Conservation (phyloP, 1,140 invertebrate genomes). For the Zaprionus nigranus region DNA sequence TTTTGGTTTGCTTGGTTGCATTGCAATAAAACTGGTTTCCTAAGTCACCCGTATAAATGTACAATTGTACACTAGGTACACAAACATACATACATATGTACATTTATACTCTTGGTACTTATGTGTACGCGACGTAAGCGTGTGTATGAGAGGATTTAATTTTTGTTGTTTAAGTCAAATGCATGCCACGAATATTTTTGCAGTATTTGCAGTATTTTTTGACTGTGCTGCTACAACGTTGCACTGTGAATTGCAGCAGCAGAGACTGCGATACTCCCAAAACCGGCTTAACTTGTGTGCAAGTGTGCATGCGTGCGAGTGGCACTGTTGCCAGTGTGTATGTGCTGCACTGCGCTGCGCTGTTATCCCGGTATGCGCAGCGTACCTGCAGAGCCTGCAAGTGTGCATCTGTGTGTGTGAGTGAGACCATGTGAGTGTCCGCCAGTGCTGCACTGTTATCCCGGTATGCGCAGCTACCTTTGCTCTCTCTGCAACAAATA, state of each 20-base stretch:
- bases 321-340: constrained; percentile 18
- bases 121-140: neutral
- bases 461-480: constrained; percentile 1
- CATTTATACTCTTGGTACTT: constrained; percentile 2
- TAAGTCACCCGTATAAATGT: constrained; percentile 77
- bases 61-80: constrained; percentile 34
- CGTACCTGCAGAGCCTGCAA: constrained; percentile 2
- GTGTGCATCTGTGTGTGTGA: neutral
- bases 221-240: constrained; percentile 50
- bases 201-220: constrained; percentile 28
- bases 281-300: constrained; percentile 64
- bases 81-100: constrained; percentile 3
- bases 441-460: constrained; percentile 9
- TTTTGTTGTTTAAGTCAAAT: constrained; percentile 48
- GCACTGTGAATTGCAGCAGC: constrained; percentile 39
- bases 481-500: constrained; percentile 12
- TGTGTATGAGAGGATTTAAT: constrained; percentile 51
- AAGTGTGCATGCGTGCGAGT: constrained; percentile 23
- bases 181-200: constrained; percentile 25
- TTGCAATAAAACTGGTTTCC: constrained; percentile 80
- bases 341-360: constrained; percentile 24
- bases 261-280: constrained; percentile 36
- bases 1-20: constrained; percentile 68
- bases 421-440: neutral
- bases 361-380: constrained; percentile 38